These are phyloP conservation scores for Lepus americanus DNA, from an alignment of 2,113 vertebrate genomes.

Conservation along the genomic window DNA sequence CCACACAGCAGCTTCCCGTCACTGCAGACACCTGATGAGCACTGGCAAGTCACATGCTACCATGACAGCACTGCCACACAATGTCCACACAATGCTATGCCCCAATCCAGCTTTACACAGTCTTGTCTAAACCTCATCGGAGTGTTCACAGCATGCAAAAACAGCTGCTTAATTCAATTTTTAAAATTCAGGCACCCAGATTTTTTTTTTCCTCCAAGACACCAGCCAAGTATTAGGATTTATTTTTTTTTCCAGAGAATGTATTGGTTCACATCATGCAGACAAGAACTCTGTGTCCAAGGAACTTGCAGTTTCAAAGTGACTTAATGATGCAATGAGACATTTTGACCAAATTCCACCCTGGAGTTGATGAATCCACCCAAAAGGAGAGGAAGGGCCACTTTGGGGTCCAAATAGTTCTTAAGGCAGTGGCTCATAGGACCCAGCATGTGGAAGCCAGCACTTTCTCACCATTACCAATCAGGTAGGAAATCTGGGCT, in stretches of 20 bases:
- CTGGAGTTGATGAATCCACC: constrained; percentile 54
- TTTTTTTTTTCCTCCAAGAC: neutral
- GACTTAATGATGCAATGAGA: constrained; percentile 69
- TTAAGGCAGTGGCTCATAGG: neutral
- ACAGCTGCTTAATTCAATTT: constrained; percentile 56
- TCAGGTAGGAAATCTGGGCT: neutral
- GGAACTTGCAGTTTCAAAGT: constrained; percentile 73
- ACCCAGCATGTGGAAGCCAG: neutral
- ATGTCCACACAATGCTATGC: neutral
- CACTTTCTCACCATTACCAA: neutral
- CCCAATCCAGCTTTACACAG: neutral
- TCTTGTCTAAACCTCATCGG: neutral
- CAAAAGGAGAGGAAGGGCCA: constrained; percentile 1
- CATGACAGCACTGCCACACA: neutral
- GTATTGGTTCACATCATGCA: constrained; percentile 71
- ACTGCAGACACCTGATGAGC: neutral
- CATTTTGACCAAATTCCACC: constrained; percentile 69
- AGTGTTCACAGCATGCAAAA: constrained; percentile 26
- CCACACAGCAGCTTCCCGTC: neutral
- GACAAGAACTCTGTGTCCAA: constrained; percentile 78
- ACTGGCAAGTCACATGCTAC: neutral
- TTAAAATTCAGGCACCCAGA: constrained; percentile 36
- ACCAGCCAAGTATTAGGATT: constrained; percentile 63
- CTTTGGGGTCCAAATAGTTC: neutral
- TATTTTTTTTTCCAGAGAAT: constrained; percentile 55